Evolutionary conservation across 2,888 invertebrate genomes (phyloP), one percentile per base, ranked within the genome.

Genomic region (Tuberolachnus salignus): DNA sequence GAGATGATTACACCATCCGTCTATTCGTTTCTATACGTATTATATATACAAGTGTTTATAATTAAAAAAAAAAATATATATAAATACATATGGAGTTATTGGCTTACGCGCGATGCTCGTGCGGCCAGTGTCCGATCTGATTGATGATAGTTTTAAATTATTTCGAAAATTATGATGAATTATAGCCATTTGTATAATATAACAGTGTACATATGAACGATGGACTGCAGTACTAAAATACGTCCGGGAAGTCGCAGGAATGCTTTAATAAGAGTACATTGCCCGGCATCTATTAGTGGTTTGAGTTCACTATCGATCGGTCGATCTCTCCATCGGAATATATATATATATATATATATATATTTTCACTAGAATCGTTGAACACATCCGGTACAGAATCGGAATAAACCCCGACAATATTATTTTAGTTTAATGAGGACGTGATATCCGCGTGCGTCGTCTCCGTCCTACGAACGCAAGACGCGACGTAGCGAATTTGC

Each of bases 121-220:
- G 23, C 10, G 49, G 16, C 16, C 49, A 9, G 16, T 34, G 34
- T 34, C 34, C 6, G 16, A 3, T 49, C 49, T 66, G 66, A 66
- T 66, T 66, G 66, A 66, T 66, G 66, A 66, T 23, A n/a, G 66
- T 66, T 66, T 66, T 23, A 49, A 66, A 49, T 66, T 49, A 23
- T 66, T 66, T 66, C 23, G 21, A 66, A 66, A 66, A 26, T 49
- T 66, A 23, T 66, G 66, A 66, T 49, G 23, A 66, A 66, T 66
- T 49, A n/a, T n/a, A 49, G 21, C 16, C 46, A 46, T 64, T 23
- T 46, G 46, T 21, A 46, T 46, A 64, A 64, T 21, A 64, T 21
- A 63, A n/a, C 0, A 19, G 44, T 46, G 14, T 26, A 26, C 34
- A 21, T 14, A 14, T 23, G 21, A 64, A 64, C 23, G 46, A 46